A percentile compares a stretch with the other conserved stretches of the same genome.
Conservation (phyloP, 2,888 invertebrate genomes). For the Beris chalybata region DNA sequence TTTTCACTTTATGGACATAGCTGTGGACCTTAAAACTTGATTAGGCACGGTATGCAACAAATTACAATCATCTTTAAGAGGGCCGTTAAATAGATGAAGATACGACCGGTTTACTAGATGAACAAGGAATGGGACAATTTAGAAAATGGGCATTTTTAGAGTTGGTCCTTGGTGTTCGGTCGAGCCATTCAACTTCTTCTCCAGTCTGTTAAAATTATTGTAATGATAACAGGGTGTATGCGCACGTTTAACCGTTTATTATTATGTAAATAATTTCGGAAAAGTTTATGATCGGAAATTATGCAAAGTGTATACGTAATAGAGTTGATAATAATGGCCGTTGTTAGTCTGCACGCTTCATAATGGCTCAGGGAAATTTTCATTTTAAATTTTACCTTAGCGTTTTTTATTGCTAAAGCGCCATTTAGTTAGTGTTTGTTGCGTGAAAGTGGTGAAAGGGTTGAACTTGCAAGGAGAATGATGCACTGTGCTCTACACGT, state of each 20-base stretch:
- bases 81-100: constrained; percentile 25
- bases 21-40: constrained; percentile 30
- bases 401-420: too few relatives aligned
- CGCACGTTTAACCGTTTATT: constrained; percentile 22
- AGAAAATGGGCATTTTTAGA: background rate
- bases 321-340: constrained; percentile 23
- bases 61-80: constrained; percentile 27
- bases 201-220: constrained; percentile 2
- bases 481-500: too few relatives aligned
- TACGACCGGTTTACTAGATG: constrained; percentile 15
- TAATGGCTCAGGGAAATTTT: too few relatives aligned
- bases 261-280: constrained; percentile 28
- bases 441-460: too few relatives aligned
- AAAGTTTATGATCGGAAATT: constrained; percentile 27
- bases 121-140: background rate
- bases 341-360: too few relatives aligned
- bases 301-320: constrained; percentile 30
- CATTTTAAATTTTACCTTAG: too few relatives aligned
- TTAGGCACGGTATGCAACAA: constrained; percentile 32
- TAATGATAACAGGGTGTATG: constrained; percentile 6
- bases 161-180: background rate
- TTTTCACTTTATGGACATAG: constrained; percentile 28
- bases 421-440: too few relatives aligned
- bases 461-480: too few relatives aligned
- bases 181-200: background rate